Conservation (phyloP, 2,113 vertebrate genomes). For the Turdus rufiventris region DNA sequence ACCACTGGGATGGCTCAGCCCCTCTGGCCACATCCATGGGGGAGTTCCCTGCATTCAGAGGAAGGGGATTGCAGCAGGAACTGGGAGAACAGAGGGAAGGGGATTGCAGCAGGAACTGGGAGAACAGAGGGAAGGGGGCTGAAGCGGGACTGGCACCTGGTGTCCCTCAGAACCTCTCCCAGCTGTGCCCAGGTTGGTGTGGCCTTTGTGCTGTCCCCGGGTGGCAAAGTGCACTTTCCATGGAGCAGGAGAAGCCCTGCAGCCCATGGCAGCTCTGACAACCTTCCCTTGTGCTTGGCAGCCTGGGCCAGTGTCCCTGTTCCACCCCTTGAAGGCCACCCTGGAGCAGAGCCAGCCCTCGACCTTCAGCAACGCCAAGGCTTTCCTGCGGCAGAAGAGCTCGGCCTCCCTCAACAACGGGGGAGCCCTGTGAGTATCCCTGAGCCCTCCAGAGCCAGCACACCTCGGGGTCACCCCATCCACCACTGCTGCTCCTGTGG, state of each 20-base stretch:
- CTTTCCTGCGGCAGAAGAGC: slow-evolving; percentile 80
- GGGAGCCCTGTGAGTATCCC: slow-evolving; percentile 81
- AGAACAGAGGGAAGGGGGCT: too few relatives aligned
- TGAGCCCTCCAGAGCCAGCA: neutral
- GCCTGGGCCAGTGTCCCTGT: slow-evolving; percentile 75
- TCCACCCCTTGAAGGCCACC: slow-evolving; percentile 78
- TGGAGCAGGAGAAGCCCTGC: neutral
- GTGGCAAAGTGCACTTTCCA: neutral
- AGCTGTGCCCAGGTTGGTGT: neutral
- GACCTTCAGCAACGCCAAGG: slow-evolving; percentile 71
- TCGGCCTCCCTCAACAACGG: slow-evolving; percentile 88
- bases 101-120: neutral
- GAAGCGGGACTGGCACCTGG: neutral
- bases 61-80: too few relatives aligned
- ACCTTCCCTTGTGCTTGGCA: neutral
- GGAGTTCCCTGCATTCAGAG: neutral
- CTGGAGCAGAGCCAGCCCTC: slow-evolving; percentile 78
- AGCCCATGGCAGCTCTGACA: neutral
- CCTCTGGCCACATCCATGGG: neutral
- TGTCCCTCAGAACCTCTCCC: neutral
- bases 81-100: rapidly evolving
- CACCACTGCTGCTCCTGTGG: rapidly evolving
- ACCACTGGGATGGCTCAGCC: neutral
- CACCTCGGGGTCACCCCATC: rapidly evolving
- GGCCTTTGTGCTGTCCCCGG: neutral